A percentile compares a stretch with the other conserved stretches of the same genome.
These are phyloP conservation scores for Colossoma macropomum DNA, from an alignment of 2,113 vertebrate genomes.

Conservation along the genomic window DNA sequence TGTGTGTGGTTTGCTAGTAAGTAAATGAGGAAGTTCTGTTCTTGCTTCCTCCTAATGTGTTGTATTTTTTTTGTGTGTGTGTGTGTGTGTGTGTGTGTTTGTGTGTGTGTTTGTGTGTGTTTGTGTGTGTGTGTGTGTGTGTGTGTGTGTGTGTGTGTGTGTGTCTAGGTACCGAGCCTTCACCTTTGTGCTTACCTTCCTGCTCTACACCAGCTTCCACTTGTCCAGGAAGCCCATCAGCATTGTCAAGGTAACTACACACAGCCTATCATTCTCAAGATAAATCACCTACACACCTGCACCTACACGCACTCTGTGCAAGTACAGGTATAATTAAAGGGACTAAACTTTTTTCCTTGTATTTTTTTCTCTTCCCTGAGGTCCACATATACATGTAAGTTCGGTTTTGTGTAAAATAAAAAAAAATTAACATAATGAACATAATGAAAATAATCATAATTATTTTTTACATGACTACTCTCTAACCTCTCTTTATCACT, in stretches of 20 bases:
- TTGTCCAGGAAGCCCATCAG: slow-evolving; percentile 96
- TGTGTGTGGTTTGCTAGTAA: background rate
- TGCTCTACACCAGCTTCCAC: slow-evolving; percentile 92
- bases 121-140: slow-evolving; percentile 7
- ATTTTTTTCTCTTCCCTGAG: too few species aligned
- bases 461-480: too few species aligned
- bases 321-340: too few species aligned
- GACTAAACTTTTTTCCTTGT: too few species aligned
- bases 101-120: slow-evolving; percentile 23
- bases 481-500: too few species aligned
- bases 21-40: background rate
- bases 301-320: too few species aligned
- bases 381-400: too few species aligned
- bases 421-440: too few species aligned
- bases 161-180: slow-evolving; percentile 85
- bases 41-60: background rate
- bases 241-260: slow-evolving; percentile 87
- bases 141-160: slow-evolving; percentile 16
- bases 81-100: background rate
- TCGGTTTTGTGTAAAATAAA: too few species aligned
- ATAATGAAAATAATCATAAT: too few species aligned
- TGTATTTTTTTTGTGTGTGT: background rate
- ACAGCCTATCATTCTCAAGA: background rate
- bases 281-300: too few species aligned
- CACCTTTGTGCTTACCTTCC: slow-evolving; percentile 88